Evolutionary conservation across 2,888 invertebrate genomes (phyloP), one percentile per base, ranked within the genome.

Genomic region (Lucinisca nassula): DNA sequence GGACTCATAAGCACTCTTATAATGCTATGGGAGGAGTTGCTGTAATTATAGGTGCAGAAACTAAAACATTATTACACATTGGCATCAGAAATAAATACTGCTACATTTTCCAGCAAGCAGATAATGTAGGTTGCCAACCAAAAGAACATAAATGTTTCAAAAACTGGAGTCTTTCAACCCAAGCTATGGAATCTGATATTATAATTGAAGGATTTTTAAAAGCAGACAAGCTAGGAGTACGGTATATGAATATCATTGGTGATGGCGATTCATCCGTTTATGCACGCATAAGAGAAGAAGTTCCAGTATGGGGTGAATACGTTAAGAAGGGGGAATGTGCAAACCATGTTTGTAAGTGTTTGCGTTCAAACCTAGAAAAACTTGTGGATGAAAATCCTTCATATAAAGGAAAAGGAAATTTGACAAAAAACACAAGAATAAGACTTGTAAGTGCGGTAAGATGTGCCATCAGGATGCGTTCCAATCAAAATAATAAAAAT

Each of bases 11-110:
- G 14, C 40, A 14, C 14, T 14, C 55, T n/a, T n/a, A 55, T n/a
- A 55, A 55, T 55, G 55, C 55, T 17, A 55, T 55, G 55, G 55
- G 55, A 55, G 55, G 55, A n/a, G 55, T 55, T 4, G 55, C 4
- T 55, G 55, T 55, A 17, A 55, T 55, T 17, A n/a, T 55, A 17
- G 55, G 55, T 55, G 17, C 17, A 55, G n/a, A 55, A 55, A 55
- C 84, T 10, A 70, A 74, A n/a, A 90, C 89, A 70, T n/a, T 90
- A 30, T 45, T 92, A 0, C 86, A 88, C 35, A 84, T 91, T n/a
- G 92, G 90, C 10, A 45, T 92, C 0, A 32, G 88, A 27, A 87
- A 87, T 14, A 40, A 40, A 40, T 40, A 40, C 14, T 40, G 40
- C 40, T 40, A 40, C 6, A 40, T 40, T 10, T 84, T 73, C 38